Evolutionary conservation across 30 jellyfish, hydroid and myxozoan species (phyloP).

Genomic region (Morbakka virulenta): DNA sequence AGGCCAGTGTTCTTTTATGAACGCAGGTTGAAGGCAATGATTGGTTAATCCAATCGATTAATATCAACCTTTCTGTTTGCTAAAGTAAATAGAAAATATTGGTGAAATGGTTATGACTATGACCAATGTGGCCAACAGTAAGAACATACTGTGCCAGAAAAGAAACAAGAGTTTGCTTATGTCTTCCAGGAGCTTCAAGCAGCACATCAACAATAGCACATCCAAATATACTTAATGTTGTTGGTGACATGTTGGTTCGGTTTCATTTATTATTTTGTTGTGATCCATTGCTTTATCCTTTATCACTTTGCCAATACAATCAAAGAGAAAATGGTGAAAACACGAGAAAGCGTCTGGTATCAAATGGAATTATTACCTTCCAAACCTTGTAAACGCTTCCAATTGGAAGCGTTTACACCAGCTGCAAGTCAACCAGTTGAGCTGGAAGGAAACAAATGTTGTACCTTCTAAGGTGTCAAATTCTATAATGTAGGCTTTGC

Average conservation of each 20-base stretch:
- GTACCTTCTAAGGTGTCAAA: slow-evolving; percentile 17
- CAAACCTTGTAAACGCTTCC: neutral
- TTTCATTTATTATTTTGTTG: neutral
- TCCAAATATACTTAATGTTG: slow-evolving; percentile 1
- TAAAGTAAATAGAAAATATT: slow-evolving; percentile 16
- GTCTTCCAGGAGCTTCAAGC: slow-evolving; percentile 22
- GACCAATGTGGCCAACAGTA: slow-evolving; percentile 27
- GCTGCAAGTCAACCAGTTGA: neutral
- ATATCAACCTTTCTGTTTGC: neutral
- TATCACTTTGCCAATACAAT: slow-evolving; percentile 5
- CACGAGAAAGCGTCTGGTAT: neutral
- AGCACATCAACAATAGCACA: slow-evolving; percentile 26
- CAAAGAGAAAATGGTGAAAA: slow-evolving; percentile 1
- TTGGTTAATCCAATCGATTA: slow-evolving; percentile 11
- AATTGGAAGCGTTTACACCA: neutral
- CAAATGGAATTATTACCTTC: slow-evolving; percentile 5
- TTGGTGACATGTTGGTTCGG: neutral
- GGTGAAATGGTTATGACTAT: slow-evolving; percentile 9
- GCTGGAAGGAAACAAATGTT: neutral
- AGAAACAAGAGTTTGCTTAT: slow-evolving; percentile 10
- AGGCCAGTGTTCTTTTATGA: too few species aligned
- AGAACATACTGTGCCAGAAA: slow-evolving; percentile 6
- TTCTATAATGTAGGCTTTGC: slow-evolving; percentile 14
- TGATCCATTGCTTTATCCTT: slow-evolving; percentile 16
- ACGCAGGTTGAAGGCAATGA: slow-evolving; percentile 38